phyloP scores from a whole-genome alignment of 1,140 invertebrate species.

The Drosophila aff. region DNA sequence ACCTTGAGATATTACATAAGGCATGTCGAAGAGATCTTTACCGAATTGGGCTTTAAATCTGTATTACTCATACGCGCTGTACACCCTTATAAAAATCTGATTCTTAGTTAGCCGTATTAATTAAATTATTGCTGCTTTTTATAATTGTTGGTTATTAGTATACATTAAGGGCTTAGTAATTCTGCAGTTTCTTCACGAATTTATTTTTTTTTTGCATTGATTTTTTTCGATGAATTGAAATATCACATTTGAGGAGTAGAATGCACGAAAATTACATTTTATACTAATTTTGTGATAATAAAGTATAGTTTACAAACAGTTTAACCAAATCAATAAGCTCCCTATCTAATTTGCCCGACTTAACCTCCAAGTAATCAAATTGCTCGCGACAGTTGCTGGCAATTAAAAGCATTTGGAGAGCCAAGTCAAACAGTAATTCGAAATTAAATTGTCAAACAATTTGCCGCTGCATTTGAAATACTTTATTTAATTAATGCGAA shows the following conservation, averaged over 20 bases:
- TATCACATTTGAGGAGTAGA: neutral
- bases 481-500: slow-evolving; percentile 76
- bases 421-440: slow-evolving; percentile 56
- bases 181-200: too few relatives aligned
- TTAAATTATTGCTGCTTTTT: too few relatives aligned
- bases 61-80: neutral
- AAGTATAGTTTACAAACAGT: neutral
- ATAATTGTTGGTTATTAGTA: too few relatives aligned
- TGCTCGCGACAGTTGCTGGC: slow-evolving; percentile 28
- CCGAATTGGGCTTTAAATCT: too few relatives aligned
- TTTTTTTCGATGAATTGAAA: neutral
- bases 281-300: neutral
- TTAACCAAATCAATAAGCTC: neutral
- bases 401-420: slow-evolving; percentile 71
- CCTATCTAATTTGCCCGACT: neutral
- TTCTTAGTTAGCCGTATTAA: too few relatives aligned
- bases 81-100: neutral
- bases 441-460: slow-evolving; percentile 76
- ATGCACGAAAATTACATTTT: neutral
- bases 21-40: too few relatives aligned
- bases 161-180: too few relatives aligned
- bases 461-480: slow-evolving; percentile 67
- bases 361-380: slow-evolving; percentile 41
- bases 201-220: too few relatives aligned
- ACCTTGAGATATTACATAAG: neutral